These are phyloP conservation scores for Eubucco bourcierii DNA, from an alignment of 2,113 vertebrate genomes.

Conservation along the genomic window DNA sequence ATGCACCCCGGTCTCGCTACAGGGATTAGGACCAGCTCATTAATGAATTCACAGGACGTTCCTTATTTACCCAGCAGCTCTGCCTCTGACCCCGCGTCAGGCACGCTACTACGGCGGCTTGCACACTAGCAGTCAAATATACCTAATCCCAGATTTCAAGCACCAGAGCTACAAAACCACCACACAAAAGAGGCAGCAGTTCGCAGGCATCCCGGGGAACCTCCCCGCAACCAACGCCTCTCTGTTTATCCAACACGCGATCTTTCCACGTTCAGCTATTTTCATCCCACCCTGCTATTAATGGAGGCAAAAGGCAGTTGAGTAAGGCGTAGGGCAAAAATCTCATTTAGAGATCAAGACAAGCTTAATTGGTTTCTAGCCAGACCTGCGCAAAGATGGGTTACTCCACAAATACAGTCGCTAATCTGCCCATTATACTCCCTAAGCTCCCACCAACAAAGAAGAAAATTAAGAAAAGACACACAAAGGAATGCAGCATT, in stretches of 20 bases:
- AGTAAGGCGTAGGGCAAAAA: conserved; percentile 13
- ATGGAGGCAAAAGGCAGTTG: conserved; percentile 21
- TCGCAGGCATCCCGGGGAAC: not conserved
- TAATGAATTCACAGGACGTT: fast-evolving
- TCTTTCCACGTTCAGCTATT: conserved; percentile 29
- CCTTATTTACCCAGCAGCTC: not conserved
- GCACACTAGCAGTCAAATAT: not conserved
- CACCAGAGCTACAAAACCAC: not conserved
- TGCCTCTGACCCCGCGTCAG: not conserved
- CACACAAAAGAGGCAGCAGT: conserved; percentile 3
- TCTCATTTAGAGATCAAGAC: conserved; percentile 74
- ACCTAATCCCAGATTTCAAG: not conserved
- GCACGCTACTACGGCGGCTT: fast-evolving
- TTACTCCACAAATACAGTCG: conserved; percentile 61
- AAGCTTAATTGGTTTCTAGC: conserved; percentile 71
- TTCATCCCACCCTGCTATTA: conserved; percentile 55
- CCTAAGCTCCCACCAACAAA: conserved; percentile 33
- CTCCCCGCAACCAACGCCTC: not conserved
- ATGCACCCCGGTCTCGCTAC: fast-evolving
- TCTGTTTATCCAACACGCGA: not conserved
- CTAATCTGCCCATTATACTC: conserved; percentile 66
- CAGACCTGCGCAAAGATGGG: conserved; percentile 65
- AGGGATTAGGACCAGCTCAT: not conserved
- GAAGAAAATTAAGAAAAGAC: conserved; percentile 7
- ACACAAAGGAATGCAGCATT: conserved; percentile 43